These are phyloP conservation scores for Acronicta aceris DNA, from an alignment of 2,888 invertebrate species.

Conservation along the genomic window DNA sequence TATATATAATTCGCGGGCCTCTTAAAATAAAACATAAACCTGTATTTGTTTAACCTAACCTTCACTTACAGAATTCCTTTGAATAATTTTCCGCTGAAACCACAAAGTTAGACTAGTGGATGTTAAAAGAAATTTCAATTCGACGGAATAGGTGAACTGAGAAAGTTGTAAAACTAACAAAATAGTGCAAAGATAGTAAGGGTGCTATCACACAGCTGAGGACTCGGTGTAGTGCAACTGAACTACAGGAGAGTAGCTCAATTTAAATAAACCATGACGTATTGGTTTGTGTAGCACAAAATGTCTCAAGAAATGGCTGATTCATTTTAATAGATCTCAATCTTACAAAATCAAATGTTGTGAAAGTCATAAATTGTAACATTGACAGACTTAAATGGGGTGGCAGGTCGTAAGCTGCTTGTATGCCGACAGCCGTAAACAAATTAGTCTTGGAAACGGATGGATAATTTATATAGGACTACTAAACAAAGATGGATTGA, in stretches of 20 bases:
- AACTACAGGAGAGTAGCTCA: not conserved
- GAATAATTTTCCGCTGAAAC: slow-evolving; percentile 38
- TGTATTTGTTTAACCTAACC: slow-evolving; percentile 10
- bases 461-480: no score
- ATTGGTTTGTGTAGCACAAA: no score
- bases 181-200: slow-evolving; percentile 28
- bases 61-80: slow-evolving; percentile 24
- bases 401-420: no score
- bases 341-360: no score
- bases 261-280: not conserved
- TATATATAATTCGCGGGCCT: no score
- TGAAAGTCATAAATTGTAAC: no score
- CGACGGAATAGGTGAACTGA: slow-evolving; percentile 43
- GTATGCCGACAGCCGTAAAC: no score
- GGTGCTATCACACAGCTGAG: slow-evolving; percentile 11
- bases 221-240: not conserved
- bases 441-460: no score
- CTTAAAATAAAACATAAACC: slow-evolving; percentile 6
- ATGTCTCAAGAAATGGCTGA: not conserved
- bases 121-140: slow-evolving; percentile 50
- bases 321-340: not conserved
- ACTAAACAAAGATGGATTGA: no score
- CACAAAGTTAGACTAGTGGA: slow-evolving; percentile 32
- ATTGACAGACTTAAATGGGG: no score
- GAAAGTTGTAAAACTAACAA: slow-evolving; percentile 44